These are phyloP conservation scores for Chondrilla cf. caribensis DNA, from an alignment of 37 sponge, comb jelly and placozoan genomes.

Conservation along the genomic window DNA sequence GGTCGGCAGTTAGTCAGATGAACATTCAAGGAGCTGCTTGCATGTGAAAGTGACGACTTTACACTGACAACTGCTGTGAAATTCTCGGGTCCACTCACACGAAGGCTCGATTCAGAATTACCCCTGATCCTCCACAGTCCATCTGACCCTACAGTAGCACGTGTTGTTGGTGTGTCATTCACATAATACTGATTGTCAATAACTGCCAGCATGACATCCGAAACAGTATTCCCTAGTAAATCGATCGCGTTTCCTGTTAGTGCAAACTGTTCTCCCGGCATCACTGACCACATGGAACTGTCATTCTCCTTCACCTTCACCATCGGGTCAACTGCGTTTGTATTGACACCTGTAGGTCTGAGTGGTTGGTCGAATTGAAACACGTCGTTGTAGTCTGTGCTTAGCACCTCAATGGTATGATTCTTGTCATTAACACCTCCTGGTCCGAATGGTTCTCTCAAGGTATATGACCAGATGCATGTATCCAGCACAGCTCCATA, in stretches of 20 bases:
- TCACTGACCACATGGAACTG: background rate
- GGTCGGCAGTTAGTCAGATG: background rate
- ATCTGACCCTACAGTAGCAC: background rate
- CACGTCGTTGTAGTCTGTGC: background rate
- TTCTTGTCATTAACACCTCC: background rate
- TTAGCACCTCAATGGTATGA: background rate
- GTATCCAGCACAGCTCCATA: background rate
- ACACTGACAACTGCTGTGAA: background rate
- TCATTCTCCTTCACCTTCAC: background rate
- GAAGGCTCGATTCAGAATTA: background rate
- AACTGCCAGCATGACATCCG: background rate
- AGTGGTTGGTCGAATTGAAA: background rate
- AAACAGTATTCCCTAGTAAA: background rate
- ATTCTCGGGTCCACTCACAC: background rate
- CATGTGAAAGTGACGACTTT: background rate
- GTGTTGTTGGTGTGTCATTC: too few relatives aligned
- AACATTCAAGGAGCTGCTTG: background rate
- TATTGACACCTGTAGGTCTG: background rate
- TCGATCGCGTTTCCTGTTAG: background rate
- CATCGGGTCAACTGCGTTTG: background rate
- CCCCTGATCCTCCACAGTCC: background rate
- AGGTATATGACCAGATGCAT: background rate
- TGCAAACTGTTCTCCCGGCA: slow-evolving; percentile 15
- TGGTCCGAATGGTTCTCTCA: slow-evolving; percentile 3
- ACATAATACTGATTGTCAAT: background rate